A percentile compares a stretch with the other conserved stretches of the same genome.
phyloP scores from a whole-genome alignment of 1,140 invertebrate species.

The Gonatopus flavifemur region DNA sequence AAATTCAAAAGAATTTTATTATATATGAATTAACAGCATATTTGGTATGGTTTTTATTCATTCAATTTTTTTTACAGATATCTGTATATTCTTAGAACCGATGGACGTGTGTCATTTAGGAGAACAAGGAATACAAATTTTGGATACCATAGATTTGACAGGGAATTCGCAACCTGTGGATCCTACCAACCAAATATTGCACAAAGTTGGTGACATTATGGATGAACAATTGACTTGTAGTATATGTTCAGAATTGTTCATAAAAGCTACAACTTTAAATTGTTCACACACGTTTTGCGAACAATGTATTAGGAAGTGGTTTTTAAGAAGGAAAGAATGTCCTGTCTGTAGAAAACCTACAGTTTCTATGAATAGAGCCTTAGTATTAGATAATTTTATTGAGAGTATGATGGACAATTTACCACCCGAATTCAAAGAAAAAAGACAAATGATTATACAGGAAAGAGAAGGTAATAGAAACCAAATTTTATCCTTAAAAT shows the following conservation, averaged over 20 bases:
- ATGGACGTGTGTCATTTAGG: too few relatives aligned
- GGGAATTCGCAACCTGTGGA: conserved; percentile 20
- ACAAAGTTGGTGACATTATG: conserved; percentile 66
- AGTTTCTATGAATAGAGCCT: conserved; percentile 57
- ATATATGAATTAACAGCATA: conserved; percentile 6
- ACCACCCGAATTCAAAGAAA: conserved; percentile 56
- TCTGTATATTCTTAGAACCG: conserved; percentile 30
- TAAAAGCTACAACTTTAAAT: conserved; percentile 69
- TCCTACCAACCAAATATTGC: conserved; percentile 45
- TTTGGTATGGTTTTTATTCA: conserved; percentile 4
- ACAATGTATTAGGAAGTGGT: conserved; percentile 74
- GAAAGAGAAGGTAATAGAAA: conserved; percentile 61
- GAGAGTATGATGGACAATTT: conserved; percentile 68
- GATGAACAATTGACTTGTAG: conserved; percentile 76
- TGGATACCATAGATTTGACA: conserved; percentile 57
- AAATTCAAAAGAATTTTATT: background rate
- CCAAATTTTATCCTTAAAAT: too few relatives aligned
- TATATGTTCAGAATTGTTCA: conserved; percentile 78
- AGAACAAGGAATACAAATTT: conserved; percentile 42
- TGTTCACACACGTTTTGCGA: conserved; percentile 81
- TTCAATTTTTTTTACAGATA: conserved; percentile 9
- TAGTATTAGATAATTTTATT: conserved; percentile 64
- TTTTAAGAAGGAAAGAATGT: conserved; percentile 71
- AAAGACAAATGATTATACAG: conserved; percentile 55
- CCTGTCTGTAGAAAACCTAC: conserved; percentile 68